phyloP scores from a whole-genome alignment of 2,113 vertebrate genomes.

The Etheostoma cragini region DNA sequence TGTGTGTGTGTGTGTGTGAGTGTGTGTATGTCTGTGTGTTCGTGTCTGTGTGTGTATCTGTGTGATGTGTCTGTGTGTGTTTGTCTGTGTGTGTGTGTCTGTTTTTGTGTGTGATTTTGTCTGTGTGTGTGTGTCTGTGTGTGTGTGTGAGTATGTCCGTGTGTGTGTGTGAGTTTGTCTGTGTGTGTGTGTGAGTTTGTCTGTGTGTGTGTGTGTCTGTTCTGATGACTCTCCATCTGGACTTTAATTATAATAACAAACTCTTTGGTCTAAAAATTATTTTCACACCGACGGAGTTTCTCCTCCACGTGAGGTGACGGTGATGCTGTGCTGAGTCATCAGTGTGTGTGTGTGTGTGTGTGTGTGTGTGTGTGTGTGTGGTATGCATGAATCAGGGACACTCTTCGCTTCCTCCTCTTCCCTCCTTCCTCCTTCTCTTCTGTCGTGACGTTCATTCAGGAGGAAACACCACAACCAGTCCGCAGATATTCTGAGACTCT shows the following conservation, averaged over 20 bases:
- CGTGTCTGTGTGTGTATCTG: constrained; percentile 14
- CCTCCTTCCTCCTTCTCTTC: constrained; percentile 69
- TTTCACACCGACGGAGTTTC: constrained; percentile 66
- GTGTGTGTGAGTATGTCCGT: constrained; percentile 4
- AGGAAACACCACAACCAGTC: constrained; percentile 76
- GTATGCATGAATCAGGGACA: constrained; percentile 79
- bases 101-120: constrained; percentile 16
- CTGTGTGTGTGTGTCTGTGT: constrained; percentile 14
- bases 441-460: constrained; percentile 75
- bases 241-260: constrained; percentile 45
- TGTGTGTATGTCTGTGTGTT: constrained; percentile 15
- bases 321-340: constrained; percentile 68
- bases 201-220: constrained; percentile 19
- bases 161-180: background rate
- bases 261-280: constrained; percentile 54
- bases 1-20: background rate
- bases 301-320: constrained; percentile 75
- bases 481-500: constrained; percentile 68
- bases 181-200: background rate
- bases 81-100: background rate
- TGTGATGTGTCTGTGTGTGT: constrained; percentile 8
- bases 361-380: constrained; percentile 43
- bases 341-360: constrained; percentile 26
- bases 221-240: constrained; percentile 58
- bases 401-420: constrained; percentile 70